A percentile compares a stretch with the other conserved stretches of the same genome.
These are phyloP conservation scores for Danionella cerebrum DNA, from an alignment of 2,113 vertebrate species.

Conservation along the genomic window DNA sequence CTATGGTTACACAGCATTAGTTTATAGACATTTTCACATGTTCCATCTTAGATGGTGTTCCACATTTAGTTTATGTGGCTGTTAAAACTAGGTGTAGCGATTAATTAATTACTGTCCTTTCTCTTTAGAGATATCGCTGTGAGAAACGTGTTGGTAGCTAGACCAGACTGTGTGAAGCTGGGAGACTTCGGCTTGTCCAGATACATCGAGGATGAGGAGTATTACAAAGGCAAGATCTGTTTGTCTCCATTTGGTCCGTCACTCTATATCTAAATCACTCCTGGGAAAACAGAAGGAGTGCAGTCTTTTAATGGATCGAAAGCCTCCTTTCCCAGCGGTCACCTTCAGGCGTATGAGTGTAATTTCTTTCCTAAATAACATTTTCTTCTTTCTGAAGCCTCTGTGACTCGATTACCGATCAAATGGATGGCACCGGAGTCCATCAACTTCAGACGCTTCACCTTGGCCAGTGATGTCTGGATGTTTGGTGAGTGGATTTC, in stretches of 20 bases:
- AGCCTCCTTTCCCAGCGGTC: too few species aligned
- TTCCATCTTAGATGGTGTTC: not conserved
- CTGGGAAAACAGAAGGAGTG: too few species aligned
- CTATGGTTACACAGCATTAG: not conserved
- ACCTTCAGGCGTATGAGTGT: too few species aligned
- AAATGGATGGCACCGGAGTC: slow-evolving; percentile 97
- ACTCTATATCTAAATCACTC: too few species aligned
- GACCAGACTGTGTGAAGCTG: slow-evolving; percentile 77
- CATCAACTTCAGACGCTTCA: slow-evolving; percentile 94
- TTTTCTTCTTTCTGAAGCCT: slow-evolving; percentile 59
- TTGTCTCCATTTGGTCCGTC: too few species aligned
- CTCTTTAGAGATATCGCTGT: slow-evolving; percentile 82
- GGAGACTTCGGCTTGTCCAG: slow-evolving; percentile 93
- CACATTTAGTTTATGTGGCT: not conserved
- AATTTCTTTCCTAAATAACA: too few species aligned
- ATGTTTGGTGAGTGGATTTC: slow-evolving; percentile 82
- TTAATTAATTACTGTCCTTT: too few species aligned
- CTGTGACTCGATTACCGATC: slow-evolving; percentile 81
- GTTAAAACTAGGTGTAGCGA: too few species aligned
- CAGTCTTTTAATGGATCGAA: too few species aligned
- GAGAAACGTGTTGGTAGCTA: slow-evolving; percentile 83
- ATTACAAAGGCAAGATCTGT: slow-evolving; percentile 82
- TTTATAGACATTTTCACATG: not conserved
- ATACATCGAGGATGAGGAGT: slow-evolving; percentile 88
- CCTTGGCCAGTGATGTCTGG: slow-evolving; percentile 87